phyloP scores from a whole-genome alignment of 1,140 invertebrate genomes.

The Cydia amplana region DNA sequence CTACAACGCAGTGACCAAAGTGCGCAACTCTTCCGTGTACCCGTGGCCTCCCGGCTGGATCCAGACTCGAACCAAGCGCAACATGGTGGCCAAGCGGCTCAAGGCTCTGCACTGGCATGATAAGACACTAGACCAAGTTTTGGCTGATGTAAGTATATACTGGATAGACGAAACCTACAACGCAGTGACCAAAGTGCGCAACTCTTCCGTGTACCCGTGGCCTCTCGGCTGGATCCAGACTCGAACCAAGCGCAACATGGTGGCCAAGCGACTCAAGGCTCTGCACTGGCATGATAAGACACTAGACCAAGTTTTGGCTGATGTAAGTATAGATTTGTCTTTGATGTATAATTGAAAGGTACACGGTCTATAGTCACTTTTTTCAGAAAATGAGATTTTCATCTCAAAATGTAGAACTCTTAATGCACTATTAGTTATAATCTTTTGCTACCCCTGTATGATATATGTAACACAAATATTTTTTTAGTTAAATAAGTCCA shows the following conservation, averaged over 20 bases:
- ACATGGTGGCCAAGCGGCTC: slow-evolving; percentile 85
- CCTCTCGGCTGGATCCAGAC: slow-evolving; percentile 93
- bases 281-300: slow-evolving; percentile 90
- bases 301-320: slow-evolving; percentile 87
- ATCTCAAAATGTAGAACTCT: too few relatives aligned
- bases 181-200: slow-evolving; percentile 90
- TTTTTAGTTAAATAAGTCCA: too few relatives aligned
- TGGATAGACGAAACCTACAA: slow-evolving; percentile 92
- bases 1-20: slow-evolving; percentile 89
- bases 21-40: slow-evolving; percentile 92
- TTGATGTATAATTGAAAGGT: too few relatives aligned
- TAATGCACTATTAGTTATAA: too few relatives aligned
- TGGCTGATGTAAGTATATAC: slow-evolving; percentile 82
- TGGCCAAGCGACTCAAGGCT: slow-evolving; percentile 86
- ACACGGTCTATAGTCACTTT: too few relatives aligned
- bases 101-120: slow-evolving; percentile 89
- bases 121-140: slow-evolving; percentile 89
- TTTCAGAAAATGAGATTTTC: too few relatives aligned
- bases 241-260: slow-evolving; percentile 86
- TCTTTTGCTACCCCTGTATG: too few relatives aligned
- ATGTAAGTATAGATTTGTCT: slow-evolving; percentile 61
- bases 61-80: slow-evolving; percentile 89
- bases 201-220: slow-evolving; percentile 95
- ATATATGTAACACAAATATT: too few relatives aligned
- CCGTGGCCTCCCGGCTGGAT: slow-evolving; percentile 95